A percentile compares a stretch with the other conserved stretches of the same genome.
Evolutionary conservation across 1,140 invertebrate species (phyloP).

Genomic region (Nasonia giraulti): DNA sequence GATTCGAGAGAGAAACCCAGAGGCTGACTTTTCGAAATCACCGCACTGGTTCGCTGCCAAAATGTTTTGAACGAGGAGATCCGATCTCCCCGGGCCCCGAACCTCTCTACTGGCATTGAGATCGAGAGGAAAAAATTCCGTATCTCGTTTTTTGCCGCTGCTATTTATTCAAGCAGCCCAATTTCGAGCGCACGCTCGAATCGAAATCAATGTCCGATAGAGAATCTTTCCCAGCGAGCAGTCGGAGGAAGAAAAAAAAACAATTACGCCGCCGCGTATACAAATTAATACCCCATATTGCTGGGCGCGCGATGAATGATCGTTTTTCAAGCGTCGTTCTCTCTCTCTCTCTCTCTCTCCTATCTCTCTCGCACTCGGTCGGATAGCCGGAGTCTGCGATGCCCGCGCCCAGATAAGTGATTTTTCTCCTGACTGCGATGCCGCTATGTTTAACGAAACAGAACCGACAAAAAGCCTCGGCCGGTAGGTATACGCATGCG

Average conservation of each 20-base stretch:
- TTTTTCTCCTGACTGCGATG: neutral
- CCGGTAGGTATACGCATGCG: neutral
- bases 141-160: too few species aligned
- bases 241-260: conserved; percentile 14
- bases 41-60: too few species aligned
- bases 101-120: too few species aligned
- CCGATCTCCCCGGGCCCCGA: too few species aligned
- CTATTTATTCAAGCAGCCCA: too few species aligned
- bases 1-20: too few species aligned
- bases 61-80: too few species aligned
- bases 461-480: conserved; percentile 7
- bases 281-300: conserved; percentile 33
- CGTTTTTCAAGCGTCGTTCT: neutral
- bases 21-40: too few species aligned
- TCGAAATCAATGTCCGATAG: too few species aligned
- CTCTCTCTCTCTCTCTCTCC: neutral
- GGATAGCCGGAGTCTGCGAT: neutral
- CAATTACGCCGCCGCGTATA: neutral
- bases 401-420: neutral
- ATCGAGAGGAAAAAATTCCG: too few species aligned
- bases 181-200: too few species aligned
- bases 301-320: neutral
- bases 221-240: conserved; percentile 1
- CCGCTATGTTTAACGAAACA: conserved; percentile 26
- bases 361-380: neutral